A percentile compares a stretch with the other conserved stretches of the same genome.
Evolutionary conservation across 2,113 vertebrate genomes (phyloP).

Genomic region (Glaucidium brasilianum): DNA sequence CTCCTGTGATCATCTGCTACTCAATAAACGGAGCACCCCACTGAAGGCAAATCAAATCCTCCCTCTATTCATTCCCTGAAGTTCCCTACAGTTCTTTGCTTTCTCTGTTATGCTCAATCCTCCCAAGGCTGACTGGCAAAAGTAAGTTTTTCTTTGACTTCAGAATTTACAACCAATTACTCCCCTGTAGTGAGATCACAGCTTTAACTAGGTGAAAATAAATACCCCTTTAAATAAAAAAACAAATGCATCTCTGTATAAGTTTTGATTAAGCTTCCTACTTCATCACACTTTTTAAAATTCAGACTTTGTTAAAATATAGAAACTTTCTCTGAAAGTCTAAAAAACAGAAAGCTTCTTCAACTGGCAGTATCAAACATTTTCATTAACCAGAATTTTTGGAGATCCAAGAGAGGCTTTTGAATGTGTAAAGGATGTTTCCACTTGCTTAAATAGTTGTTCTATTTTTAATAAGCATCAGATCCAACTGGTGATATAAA

Average conservation of each 20-base stretch:
- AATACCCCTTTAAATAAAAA: neutral
- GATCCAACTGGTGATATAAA: neutral
- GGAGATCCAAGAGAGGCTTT: neutral
- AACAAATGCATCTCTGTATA: fast-evolving
- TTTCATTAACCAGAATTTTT: neutral
- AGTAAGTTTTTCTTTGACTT: neutral
- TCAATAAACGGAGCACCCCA: neutral
- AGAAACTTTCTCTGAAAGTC: neutral
- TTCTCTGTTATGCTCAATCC: neutral
- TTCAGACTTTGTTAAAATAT: neutral
- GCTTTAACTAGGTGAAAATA: neutral
- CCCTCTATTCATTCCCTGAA: neutral
- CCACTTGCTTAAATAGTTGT: neutral
- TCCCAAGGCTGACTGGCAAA: neutral
- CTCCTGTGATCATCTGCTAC: neutral
- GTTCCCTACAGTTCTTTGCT: neutral
- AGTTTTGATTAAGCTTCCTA: neutral
- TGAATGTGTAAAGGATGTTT: neutral
- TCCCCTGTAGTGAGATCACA: neutral
- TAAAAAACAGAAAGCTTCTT: neutral
- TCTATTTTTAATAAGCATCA: neutral
- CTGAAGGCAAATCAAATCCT: neutral
- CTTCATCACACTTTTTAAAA: neutral
- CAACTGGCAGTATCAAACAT: neutral
- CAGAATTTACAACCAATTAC: neutral